A percentile compares a stretch with the other conserved stretches of the same genome.
These are phyloP conservation scores for Anser cygnoides DNA, from an alignment of 2,113 vertebrate species.

Conservation along the genomic window DNA sequence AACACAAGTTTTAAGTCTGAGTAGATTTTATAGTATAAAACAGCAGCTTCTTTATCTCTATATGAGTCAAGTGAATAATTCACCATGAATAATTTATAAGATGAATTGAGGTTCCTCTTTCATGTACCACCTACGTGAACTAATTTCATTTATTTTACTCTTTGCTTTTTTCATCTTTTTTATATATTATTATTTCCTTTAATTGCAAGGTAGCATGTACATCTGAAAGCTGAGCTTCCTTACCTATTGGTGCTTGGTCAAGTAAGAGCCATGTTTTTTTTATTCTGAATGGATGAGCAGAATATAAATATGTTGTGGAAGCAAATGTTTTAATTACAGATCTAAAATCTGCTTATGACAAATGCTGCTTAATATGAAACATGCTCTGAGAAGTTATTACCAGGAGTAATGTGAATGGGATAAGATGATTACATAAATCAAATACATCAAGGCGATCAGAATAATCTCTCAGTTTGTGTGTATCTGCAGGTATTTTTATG, in stretches of 20 bases:
- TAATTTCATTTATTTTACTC: slow-evolving; percentile 47
- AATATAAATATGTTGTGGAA: slow-evolving; percentile 22
- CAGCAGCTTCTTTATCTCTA: slow-evolving; percentile 20
- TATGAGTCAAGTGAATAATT: slow-evolving; percentile 50
- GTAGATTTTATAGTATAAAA: slow-evolving; percentile 37
- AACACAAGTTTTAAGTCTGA: slow-evolving; percentile 21
- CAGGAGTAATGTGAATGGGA: background rate
- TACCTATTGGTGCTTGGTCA: background rate
- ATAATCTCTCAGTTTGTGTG: background rate
- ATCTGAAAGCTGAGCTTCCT: background rate
- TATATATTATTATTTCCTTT: background rate
- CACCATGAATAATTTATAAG: slow-evolving; percentile 58
- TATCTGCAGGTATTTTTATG: background rate
- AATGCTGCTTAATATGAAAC: slow-evolving; percentile 16
- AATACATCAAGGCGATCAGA: background rate
- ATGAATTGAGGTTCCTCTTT: slow-evolving; percentile 29
- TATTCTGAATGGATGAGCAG: background rate
- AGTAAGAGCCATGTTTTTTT: background rate
- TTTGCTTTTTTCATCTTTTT: background rate
- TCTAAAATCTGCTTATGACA: slow-evolving; percentile 51
- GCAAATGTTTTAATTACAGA: slow-evolving; percentile 48
- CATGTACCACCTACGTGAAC: slow-evolving; percentile 24
- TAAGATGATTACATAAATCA: slow-evolving; percentile 17
- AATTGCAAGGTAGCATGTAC: background rate
- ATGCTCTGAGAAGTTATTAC: slow-evolving; percentile 4